Conservation (phyloP, 1,140 invertebrate species). For the Portunus trituberculatus region DNA sequence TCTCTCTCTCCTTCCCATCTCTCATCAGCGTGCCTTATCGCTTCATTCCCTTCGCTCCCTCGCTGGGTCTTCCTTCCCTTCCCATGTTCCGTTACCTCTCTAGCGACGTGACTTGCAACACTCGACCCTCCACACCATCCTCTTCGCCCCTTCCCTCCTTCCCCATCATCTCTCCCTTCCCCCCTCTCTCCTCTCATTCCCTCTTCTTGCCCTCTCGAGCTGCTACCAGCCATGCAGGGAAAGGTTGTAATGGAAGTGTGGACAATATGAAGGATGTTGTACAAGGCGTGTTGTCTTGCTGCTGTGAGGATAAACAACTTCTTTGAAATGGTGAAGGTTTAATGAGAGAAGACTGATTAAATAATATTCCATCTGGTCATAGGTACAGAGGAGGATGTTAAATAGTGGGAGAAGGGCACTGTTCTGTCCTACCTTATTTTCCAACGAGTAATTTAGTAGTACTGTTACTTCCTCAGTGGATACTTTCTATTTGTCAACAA, state of each 20-base stretch:
- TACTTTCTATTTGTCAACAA: too few relatives aligned
- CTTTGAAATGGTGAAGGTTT: not conserved
- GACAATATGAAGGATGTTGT: not conserved
- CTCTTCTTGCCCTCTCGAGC: not conserved
- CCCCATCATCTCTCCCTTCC: not conserved
- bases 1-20: not conserved
- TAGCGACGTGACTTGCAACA: slow-evolving; percentile 10
- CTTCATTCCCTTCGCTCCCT: not conserved
- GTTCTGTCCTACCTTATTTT: too few relatives aligned
- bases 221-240: not conserved
- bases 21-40: slow-evolving; percentile 3
- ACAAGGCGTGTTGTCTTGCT: not conserved
- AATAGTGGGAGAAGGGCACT: too few relatives aligned
- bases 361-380: not conserved
- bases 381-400: not conserved
- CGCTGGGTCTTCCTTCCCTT: not conserved
- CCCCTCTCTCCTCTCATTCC: not conserved
- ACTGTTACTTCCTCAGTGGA: too few relatives aligned
- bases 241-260: not conserved
- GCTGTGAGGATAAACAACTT: not conserved
- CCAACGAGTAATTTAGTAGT: too few relatives aligned
- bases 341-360: not conserved
- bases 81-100: slow-evolving; percentile 8
- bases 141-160: not conserved
- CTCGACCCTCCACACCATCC: not conserved